Conservation (phyloP, 2,113 vertebrate genomes). For the Noturus placidus region DNA sequence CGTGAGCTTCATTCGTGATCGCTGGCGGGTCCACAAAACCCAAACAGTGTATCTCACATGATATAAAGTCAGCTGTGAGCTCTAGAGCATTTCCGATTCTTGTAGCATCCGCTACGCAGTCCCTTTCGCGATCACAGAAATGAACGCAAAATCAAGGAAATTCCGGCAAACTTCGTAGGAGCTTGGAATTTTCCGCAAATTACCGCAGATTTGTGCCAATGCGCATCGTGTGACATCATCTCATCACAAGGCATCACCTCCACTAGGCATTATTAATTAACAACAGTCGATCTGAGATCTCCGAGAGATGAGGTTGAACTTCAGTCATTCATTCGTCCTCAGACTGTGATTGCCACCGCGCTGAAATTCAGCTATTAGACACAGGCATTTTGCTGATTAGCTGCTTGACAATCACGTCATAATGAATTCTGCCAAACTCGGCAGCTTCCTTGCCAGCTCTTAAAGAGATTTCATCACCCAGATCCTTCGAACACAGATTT, state of each 20-base stretch:
- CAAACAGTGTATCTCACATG: not conserved
- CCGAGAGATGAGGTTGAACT: not conserved
- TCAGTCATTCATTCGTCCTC: constrained; percentile 22
- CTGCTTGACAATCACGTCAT: constrained; percentile 50
- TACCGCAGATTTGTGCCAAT: too few species aligned
- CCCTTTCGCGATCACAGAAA: too few species aligned
- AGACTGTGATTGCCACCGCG: constrained; percentile 39
- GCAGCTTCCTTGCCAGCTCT: not conserved
- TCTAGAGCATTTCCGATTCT: not conserved
- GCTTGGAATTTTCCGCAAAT: too few species aligned
- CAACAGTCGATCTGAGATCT: not conserved
- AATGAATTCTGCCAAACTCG: constrained; percentile 46
- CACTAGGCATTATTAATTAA: not conserved
- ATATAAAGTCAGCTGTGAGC: not conserved
- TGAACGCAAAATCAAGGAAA: too few species aligned
- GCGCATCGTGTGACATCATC: too few species aligned
- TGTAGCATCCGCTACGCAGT: not conserved
- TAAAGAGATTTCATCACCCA: constrained; percentile 13
- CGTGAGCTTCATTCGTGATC: not conserved
- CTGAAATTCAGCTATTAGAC: constrained; percentile 53
- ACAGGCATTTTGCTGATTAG: constrained; percentile 44
- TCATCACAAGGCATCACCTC: too few species aligned
- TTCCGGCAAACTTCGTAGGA: too few species aligned
- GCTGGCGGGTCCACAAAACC: not conserved
- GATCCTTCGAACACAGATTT: too few species aligned